A percentile compares a stretch with the other conserved stretches of the same genome.
Conservation (phyloP, 1,140 invertebrate genomes). For the Zaprionus kolodkinae region DNA sequence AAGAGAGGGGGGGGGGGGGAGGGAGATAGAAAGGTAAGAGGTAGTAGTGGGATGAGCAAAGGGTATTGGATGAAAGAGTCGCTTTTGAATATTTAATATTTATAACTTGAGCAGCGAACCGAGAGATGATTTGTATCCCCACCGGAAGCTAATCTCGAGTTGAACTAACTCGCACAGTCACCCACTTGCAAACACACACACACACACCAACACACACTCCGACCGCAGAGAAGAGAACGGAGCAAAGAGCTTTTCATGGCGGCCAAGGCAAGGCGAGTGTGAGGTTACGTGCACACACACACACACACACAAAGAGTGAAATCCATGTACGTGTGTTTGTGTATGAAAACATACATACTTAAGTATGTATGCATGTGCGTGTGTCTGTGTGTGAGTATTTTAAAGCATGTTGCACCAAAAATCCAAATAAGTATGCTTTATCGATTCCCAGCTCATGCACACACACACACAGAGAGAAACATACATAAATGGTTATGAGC, state of each 20-base stretch:
- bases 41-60: not conserved
- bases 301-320: constrained; percentile 24
- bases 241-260: constrained; percentile 51
- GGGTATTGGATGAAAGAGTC: constrained; percentile 42
- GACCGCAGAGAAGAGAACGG: not conserved
- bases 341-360: constrained; percentile 17
- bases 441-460: constrained; percentile 56
- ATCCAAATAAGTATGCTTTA: constrained; percentile 81
- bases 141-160: constrained; percentile 80
- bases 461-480: constrained; percentile 32
- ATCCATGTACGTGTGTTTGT: constrained; percentile 33
- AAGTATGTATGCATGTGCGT: constrained; percentile 19
- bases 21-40: not conserved
- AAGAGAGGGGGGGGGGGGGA: not conserved
- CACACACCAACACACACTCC: constrained; percentile 20
- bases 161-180: constrained; percentile 61
- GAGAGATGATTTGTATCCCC: constrained; percentile 81
- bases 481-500: constrained; percentile 19
- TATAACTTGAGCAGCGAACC: constrained; percentile 80
- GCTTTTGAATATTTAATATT: constrained; percentile 82
- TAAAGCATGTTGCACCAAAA: constrained; percentile 80
- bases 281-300: constrained; percentile 53
- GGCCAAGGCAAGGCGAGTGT: constrained; percentile 41
- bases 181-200: constrained; percentile 27
- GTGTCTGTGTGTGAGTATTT: constrained; percentile 43